A percentile compares a stretch with the other conserved stretches of the same genome.
These are phyloP conservation scores for Cygnus buccinator DNA, from an alignment of 2,113 vertebrate genomes.

Conservation along the genomic window DNA sequence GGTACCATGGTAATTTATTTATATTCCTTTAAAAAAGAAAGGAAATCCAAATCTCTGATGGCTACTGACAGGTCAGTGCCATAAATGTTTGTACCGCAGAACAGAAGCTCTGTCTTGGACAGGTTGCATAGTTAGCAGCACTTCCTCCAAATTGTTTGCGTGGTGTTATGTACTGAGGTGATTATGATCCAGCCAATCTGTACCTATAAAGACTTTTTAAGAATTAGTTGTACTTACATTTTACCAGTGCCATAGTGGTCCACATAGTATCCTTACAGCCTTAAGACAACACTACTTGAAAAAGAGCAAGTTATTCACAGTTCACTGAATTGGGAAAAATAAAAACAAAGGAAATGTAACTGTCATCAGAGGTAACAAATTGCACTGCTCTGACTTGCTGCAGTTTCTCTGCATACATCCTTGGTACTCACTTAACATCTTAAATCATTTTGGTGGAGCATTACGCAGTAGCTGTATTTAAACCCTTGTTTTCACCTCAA, in stretches of 20 bases:
- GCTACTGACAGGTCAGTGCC: conserved; percentile 62
- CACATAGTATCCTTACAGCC: not conserved
- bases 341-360: not conserved
- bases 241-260: not conserved
- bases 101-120: conserved; percentile 54
- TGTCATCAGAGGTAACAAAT: conserved; percentile 24
- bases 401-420: not conserved
- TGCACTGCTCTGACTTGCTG: not conserved
- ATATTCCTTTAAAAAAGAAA: conserved; percentile 72
- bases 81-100: conserved; percentile 21
- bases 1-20: conserved; percentile 56
- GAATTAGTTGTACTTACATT: conserved; percentile 8
- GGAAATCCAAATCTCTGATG: conserved; percentile 56
- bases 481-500: not conserved
- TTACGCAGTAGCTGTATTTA: not conserved
- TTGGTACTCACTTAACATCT: not conserved
- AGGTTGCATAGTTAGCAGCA: conserved; percentile 70
- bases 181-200: not conserved
- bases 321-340: conserved; percentile 7
- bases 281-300: conserved; percentile 27
- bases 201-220: not conserved
- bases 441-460: not conserved
- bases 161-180: not conserved
- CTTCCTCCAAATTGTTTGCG: conserved; percentile 40
- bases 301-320: conserved; percentile 20